Evolutionary conservation across 2,113 vertebrate species (phyloP).

Genomic region (Colaptes auratus): DNA sequence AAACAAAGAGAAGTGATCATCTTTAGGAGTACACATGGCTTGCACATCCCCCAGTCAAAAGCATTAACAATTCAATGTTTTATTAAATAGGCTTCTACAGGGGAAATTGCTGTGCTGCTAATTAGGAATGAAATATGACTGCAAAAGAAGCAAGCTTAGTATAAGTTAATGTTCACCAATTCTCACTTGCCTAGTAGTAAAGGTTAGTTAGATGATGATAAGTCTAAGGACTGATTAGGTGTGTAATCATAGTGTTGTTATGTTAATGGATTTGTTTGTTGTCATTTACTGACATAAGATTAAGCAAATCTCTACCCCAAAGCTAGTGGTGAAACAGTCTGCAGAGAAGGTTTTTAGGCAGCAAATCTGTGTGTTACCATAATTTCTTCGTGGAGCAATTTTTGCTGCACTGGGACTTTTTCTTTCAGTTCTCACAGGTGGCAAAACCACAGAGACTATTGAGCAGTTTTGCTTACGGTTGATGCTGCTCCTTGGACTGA

Average conservation of each 20-base stretch:
- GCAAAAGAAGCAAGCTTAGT: conserved; percentile 1
- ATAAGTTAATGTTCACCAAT: background rate
- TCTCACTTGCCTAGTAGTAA: conserved; percentile 3
- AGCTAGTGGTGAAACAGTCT: background rate
- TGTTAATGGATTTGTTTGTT: conserved; percentile 68
- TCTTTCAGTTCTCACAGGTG: background rate
- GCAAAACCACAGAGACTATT: background rate
- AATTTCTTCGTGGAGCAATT: background rate
- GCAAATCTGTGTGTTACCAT: background rate
- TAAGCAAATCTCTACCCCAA: conserved; percentile 22
- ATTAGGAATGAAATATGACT: conserved; percentile 20
- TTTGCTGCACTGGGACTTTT: background rate
- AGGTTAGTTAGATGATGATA: conserved; percentile 41
- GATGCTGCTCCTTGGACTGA: background rate
- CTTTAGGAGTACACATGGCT: background rate
- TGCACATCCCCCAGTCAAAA: conserved; percentile 4
- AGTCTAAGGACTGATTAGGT: conserved; percentile 77
- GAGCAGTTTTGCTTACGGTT: background rate
- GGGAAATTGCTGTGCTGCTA: background rate
- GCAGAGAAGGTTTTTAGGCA: background rate
- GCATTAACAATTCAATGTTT: conserved; percentile 44
- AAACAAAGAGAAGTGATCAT: conserved; percentile 7
- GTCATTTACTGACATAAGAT: background rate
- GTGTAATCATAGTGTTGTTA: conserved; percentile 77
- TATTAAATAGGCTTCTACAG: conserved; percentile 26